A percentile compares a stretch with the other conserved stretches of the same genome.
Conservation (phyloP, 2,888 invertebrate species). For the Caradrina clavipalpis region DNA sequence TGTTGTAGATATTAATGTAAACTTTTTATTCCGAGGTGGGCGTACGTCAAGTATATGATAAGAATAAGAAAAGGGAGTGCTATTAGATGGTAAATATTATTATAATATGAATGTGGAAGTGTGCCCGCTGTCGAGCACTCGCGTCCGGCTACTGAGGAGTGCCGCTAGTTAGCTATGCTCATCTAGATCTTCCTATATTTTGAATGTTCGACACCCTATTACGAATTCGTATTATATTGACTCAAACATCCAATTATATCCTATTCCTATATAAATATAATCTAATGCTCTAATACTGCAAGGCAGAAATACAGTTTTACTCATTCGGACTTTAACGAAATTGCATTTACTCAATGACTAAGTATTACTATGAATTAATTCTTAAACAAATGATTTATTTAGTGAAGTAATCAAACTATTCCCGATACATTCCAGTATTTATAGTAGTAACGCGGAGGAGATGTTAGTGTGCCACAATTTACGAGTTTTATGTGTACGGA, state of each 20-base stretch:
- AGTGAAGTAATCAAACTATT: conserved; percentile 28
- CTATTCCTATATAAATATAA: conserved; percentile 4
- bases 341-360: conserved; percentile 38
- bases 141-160: conserved; percentile 26
- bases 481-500: conserved; percentile 44
- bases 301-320: conserved; percentile 23
- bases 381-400: conserved; percentile 37
- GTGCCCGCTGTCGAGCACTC: conserved; percentile 21
- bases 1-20: conserved; percentile 45
- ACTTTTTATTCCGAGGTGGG: conserved; percentile 78
- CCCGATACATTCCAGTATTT: conserved; percentile 60
- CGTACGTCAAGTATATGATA: conserved; percentile 74
- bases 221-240: conserved; percentile 25
- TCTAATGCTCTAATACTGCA: conserved; percentile 25
- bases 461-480: conserved; percentile 62
- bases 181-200: conserved; percentile 50
- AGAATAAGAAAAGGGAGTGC: conserved; percentile 75
- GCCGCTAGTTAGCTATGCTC: conserved; percentile 45
- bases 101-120: conserved; percentile 29
- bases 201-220: conserved; percentile 35
- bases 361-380: conserved; percentile 38
- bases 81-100: conserved; percentile 77
- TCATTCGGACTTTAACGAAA: conserved; percentile 12
- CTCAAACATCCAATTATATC: background rate
- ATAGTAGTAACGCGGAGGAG: conserved; percentile 37